Evolutionary conservation across 2,888 invertebrate genomes (phyloP).

Genomic region (Metopia argyrocephala): DNA sequence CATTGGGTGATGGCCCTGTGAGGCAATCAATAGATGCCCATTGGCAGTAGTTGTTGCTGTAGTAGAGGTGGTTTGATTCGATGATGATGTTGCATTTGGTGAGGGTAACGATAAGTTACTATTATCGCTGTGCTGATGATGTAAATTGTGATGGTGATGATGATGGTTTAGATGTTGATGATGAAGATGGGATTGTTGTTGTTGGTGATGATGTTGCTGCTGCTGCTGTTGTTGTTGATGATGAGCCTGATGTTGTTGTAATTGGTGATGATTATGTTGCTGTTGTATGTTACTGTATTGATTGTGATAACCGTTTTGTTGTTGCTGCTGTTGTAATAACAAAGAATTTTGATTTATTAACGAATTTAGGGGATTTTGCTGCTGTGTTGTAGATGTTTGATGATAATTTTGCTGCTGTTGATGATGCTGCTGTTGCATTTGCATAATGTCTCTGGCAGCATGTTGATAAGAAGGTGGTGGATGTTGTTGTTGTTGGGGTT

Average conservation of each 20-base stretch:
- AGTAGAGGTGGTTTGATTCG: conserved; percentile 64
- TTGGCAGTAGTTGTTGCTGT: conserved; percentile 83
- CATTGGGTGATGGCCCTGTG: conserved; percentile 71
- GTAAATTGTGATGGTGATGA: conserved; percentile 77
- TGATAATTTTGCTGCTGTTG: conserved; percentile 80
- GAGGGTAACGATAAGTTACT: conserved; percentile 65
- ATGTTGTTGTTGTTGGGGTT: conserved; percentile 69
- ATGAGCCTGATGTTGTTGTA: conserved; percentile 77
- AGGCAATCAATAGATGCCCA: conserved; percentile 67
- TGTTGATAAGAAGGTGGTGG: conserved; percentile 75
- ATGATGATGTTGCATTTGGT: conserved; percentile 68
- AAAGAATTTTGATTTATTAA: conserved; percentile 79
- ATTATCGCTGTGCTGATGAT: conserved; percentile 77
- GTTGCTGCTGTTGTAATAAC: conserved; percentile 71
- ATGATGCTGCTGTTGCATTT: conserved; percentile 79
- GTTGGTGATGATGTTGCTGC: conserved; percentile 80
- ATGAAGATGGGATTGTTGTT: conserved; percentile 82
- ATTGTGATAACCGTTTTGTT: conserved; percentile 62
- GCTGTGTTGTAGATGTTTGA: conserved; percentile 76
- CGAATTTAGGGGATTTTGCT: conserved; percentile 73
- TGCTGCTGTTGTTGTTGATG: conserved; percentile 74
- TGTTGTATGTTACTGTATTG: conserved; percentile 62
- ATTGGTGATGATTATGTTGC: conserved; percentile 49
- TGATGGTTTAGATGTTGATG: conserved; percentile 69
- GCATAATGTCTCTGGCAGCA: conserved; percentile 73